phyloP scores from a whole-genome alignment of 2,888 invertebrate species.

The Prionchulus punctatus region DNA sequence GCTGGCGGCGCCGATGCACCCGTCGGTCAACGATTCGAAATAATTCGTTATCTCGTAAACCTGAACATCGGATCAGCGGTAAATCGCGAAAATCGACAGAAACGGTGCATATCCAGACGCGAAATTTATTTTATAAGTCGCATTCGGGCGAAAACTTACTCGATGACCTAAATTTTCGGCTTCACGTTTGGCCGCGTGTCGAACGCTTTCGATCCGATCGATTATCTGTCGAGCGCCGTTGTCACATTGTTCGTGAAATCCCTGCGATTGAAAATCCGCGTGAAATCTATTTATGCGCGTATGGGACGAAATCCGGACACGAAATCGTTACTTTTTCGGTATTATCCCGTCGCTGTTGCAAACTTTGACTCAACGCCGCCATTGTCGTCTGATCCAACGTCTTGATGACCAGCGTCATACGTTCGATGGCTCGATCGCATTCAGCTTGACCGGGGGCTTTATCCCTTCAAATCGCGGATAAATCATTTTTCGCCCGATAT shows the following conservation, averaged over 20 bases:
- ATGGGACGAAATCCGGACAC: neutral
- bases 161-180: slow-evolving; percentile 82
- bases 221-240: slow-evolving; percentile 60
- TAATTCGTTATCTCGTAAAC: slow-evolving; percentile 34
- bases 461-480: slow-evolving; percentile 44
- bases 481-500: neutral
- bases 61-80: too few relatives aligned
- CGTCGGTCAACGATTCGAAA: slow-evolving; percentile 66
- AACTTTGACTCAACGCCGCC: slow-evolving; percentile 65
- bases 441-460: slow-evolving; percentile 90
- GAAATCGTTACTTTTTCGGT: slow-evolving; percentile 45
- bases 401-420: slow-evolving; percentile 54
- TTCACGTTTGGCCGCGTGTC: slow-evolving; percentile 67
- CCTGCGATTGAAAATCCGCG: slow-evolving; percentile 11
- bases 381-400: slow-evolving; percentile 71
- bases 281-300: neutral
- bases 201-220: slow-evolving; percentile 67
- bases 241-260: slow-evolving; percentile 60
- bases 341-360: slow-evolving; percentile 52
- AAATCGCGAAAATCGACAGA: slow-evolving; percentile 31
- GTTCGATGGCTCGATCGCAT: slow-evolving; percentile 65
- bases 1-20: slow-evolving; percentile 62
- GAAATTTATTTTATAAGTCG: slow-evolving; percentile 3
- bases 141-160: slow-evolving; percentile 41
- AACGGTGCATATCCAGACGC: too few relatives aligned